A percentile compares a stretch with the other conserved stretches of the same genome.
phyloP scores from a whole-genome alignment of 1,140 invertebrate species.

The Drosophila lini region DNA sequence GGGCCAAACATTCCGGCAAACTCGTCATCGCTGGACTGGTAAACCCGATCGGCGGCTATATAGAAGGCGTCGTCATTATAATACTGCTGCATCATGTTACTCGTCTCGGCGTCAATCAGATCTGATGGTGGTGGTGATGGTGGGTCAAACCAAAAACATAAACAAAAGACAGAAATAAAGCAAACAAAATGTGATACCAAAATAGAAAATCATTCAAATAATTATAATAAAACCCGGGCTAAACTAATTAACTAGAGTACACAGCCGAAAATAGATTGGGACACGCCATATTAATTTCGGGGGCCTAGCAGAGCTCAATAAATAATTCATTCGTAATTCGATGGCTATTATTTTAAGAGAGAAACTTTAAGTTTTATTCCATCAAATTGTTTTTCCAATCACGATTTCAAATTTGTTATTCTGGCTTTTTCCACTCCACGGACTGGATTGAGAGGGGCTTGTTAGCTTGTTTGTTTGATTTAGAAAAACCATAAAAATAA shows the following conservation, averaged over 20 bases:
- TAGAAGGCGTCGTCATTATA: conserved; percentile 82
- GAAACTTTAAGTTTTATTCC: conserved; percentile 29
- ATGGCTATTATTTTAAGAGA: conserved; percentile 21
- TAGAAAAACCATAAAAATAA: conserved; percentile 34
- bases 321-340: conserved; percentile 26
- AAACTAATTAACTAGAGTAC: conserved; percentile 41
- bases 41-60: conserved; percentile 80
- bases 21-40: conserved; percentile 80
- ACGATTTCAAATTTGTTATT: conserved; percentile 34
- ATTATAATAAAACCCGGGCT: conserved; percentile 16
- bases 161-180: conserved; percentile 23
- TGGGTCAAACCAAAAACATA: conserved; percentile 19
- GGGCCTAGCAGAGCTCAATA: background rate
- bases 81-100: conserved; percentile 76
- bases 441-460: too few species aligned
- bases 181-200: conserved; percentile 14
- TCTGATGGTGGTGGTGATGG: conserved; percentile 32
- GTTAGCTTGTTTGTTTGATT: conserved; percentile 4
- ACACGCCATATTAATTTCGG: conserved; percentile 24
- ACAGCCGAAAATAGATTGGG: conserved; percentile 16
- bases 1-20: conserved; percentile 83
- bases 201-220: conserved; percentile 23
- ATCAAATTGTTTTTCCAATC: conserved; percentile 7
- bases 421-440: conserved; percentile 1
- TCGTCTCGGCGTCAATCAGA: conserved; percentile 75